phyloP scores from a whole-genome alignment of 2,797 vertebrate genomes.

The Rallus crepitans region DNA sequence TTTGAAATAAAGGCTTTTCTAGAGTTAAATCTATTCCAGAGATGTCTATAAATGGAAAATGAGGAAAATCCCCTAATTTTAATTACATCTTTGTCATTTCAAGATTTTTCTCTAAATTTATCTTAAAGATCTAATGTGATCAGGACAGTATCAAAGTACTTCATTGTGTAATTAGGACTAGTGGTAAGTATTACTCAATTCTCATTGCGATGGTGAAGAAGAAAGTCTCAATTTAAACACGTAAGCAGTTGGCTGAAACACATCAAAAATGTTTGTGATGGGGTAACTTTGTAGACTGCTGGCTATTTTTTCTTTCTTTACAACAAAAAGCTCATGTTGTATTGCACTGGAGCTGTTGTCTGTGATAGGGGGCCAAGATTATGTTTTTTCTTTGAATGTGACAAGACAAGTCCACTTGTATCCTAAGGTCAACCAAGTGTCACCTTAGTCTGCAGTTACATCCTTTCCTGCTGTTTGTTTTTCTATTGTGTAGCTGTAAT shows the following conservation, averaged over 20 bases:
- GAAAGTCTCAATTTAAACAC: not conserved
- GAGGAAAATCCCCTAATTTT: not conserved
- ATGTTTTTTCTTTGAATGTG: not conserved
- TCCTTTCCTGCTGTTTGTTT: constrained; percentile 52
- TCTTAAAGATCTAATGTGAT: not conserved
- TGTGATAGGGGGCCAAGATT: not conserved
- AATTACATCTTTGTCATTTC: not conserved
- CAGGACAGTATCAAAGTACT: not conserved
- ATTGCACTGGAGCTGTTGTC: not conserved
- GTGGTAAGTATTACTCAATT: not conserved
- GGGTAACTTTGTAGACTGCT: not conserved
- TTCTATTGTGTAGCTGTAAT: constrained; percentile 52
- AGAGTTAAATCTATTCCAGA: not conserved
- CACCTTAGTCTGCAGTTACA: constrained; percentile 8
- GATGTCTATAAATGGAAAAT: not conserved
- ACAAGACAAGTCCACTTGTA: not conserved
- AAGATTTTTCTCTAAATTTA: not conserved
- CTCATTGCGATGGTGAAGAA: not conserved
- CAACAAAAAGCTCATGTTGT: not conserved
- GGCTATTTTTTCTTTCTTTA: not conserved
- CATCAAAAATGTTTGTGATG: not conserved
- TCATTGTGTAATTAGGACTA: not conserved
- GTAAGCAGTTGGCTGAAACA: not conserved
- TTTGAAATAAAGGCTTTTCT: not conserved
- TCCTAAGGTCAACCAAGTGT: constrained; percentile 49